Evolutionary conservation across 2,113 vertebrate genomes (phyloP).

Genomic region (Thalassarche chlororhynchos): DNA sequence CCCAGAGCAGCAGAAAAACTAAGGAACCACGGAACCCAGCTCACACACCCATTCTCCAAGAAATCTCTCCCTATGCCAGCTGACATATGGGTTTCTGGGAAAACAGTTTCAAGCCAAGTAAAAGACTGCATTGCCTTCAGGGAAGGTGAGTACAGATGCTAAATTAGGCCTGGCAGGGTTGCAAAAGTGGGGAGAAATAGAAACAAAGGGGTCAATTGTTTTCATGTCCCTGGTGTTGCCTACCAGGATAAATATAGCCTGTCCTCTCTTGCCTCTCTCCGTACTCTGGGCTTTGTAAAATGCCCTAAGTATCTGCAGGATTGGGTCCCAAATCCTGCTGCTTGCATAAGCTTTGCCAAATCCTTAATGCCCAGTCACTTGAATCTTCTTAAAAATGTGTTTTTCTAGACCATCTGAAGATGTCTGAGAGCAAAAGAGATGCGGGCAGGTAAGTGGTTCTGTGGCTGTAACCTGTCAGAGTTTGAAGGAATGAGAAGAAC

Average conservation of each 20-base stretch:
- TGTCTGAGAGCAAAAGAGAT: background rate
- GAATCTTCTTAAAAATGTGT: background rate
- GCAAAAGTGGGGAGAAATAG: constrained; percentile 47
- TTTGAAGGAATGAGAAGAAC: background rate
- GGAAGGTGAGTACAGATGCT: constrained; percentile 37
- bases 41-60: background rate
- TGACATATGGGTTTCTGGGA: constrained; percentile 13
- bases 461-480: background rate
- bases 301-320: background rate
- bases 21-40: background rate
- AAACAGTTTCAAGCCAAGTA: constrained; percentile 7
- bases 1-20: background rate
- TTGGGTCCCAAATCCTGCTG: background rate
- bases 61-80: background rate
- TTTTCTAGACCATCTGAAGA: background rate
- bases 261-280: background rate
- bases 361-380: background rate
- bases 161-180: constrained; percentile 52
- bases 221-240: constrained; percentile 1
- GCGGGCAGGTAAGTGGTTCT: background rate
- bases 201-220: constrained; percentile 65
- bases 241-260: constrained; percentile 39
- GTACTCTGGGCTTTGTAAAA: background rate
- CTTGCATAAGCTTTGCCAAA: background rate
- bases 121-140: constrained; percentile 8